Conservation (phyloP, 35 echinoderm and acorn worm genomes). For the Chiridota heheva region DNA sequence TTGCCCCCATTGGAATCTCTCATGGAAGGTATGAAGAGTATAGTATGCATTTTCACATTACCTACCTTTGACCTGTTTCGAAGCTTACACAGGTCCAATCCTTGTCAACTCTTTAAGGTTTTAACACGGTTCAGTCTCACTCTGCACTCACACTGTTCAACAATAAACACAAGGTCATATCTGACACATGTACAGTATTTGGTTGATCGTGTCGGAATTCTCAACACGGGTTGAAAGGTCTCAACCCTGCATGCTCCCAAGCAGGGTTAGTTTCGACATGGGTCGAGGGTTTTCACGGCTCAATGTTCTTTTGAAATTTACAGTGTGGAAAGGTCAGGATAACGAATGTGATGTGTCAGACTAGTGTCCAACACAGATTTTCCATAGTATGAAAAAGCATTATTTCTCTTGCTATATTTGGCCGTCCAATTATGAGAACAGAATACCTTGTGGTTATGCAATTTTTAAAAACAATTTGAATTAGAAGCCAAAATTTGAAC, state of each 20-base stretch:
- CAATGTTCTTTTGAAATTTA: too few relatives aligned
- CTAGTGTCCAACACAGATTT: too few relatives aligned
- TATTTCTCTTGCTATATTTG: too few relatives aligned
- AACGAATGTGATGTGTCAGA: too few relatives aligned
- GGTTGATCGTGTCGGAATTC: too few relatives aligned
- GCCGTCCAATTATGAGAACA: too few relatives aligned
- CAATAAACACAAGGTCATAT: conserved; percentile 32
- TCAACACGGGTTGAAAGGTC: background rate
- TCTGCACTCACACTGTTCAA: conserved; percentile 43
- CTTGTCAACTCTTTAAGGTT: background rate
- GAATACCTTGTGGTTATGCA: too few relatives aligned
- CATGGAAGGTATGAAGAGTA: conserved; percentile 53
- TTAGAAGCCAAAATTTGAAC: too few relatives aligned
- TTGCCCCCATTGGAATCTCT: conserved; percentile 58
- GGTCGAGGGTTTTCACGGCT: background rate
- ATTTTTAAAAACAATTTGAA: too few relatives aligned
- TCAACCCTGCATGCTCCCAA: conserved; percentile 7
- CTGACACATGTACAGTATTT: background rate
- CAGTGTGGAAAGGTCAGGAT: too few relatives aligned
- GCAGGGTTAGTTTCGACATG: background rate
- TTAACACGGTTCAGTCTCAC: conserved; percentile 29
- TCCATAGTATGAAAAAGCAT: too few relatives aligned
- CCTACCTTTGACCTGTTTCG: background rate
- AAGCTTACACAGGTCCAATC: background rate
- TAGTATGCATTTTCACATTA: conserved; percentile 4